Conservation (phyloP, 2,113 vertebrate species). For the Strix aluco region DNA sequence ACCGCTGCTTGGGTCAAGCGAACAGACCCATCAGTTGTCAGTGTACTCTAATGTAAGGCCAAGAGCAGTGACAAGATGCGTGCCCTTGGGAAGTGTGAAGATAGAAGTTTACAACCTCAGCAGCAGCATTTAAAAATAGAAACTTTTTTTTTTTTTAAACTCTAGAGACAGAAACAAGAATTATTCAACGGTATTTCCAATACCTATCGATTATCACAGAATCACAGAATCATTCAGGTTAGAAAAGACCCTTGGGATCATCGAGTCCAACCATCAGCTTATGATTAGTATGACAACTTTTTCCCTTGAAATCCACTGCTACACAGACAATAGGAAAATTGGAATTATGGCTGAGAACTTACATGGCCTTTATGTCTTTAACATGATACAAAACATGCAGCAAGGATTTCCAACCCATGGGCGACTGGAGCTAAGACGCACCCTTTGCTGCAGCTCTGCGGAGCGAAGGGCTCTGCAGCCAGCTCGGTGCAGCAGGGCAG, state of each 20-base stretch:
- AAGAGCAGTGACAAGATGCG: neutral
- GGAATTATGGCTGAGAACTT: neutral
- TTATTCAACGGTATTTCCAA: neutral
- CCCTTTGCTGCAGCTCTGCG: neutral
- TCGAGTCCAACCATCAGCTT: no score
- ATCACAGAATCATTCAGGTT: no score
- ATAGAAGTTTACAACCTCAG: neutral
- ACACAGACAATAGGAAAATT: neutral
- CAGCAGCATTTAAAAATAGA: neutral
- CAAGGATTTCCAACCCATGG: neutral
- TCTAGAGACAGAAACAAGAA: neutral
- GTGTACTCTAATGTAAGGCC: neutral
- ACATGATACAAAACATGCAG: fast-evolving
- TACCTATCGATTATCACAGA: neutral
- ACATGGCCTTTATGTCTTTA: neutral
- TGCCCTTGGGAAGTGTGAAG: neutral
- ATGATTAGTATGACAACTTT: neutral
- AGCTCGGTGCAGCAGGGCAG: neutral
- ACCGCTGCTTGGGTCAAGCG: neutral
- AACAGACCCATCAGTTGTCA: neutral
- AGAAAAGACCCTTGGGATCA: no score
- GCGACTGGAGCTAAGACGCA: neutral
- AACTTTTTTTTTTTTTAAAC: neutral
- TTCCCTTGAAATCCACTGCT: neutral
- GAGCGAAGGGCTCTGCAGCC: neutral